Conservation (phyloP, 2,888 invertebrate species). For the Netelia inedita region DNA sequence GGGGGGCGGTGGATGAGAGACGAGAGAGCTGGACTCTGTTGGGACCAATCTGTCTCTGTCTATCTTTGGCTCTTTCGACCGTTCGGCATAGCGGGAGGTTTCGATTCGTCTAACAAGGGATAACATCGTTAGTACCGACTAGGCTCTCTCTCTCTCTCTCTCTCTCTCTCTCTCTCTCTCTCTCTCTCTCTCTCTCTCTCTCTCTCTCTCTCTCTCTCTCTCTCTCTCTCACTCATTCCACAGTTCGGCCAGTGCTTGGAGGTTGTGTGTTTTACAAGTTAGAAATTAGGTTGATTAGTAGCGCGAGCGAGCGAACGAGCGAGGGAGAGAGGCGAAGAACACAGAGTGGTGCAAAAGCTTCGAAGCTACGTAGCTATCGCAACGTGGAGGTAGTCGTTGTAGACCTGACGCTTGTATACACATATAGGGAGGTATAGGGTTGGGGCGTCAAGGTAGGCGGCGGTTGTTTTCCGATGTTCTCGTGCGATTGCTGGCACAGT, state of each 20-base stretch:
- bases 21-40: constrained; percentile 53
- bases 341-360: constrained; percentile 45
- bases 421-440: neutral
- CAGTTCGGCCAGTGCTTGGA: constrained; percentile 67
- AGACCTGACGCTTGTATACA: too few species aligned
- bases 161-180: constrained; percentile 40
- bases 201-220: constrained; percentile 40
- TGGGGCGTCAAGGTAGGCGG: constrained; percentile 3
- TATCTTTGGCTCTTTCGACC: constrained; percentile 56
- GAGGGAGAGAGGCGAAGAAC: constrained; percentile 70
- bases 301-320: constrained; percentile 70
- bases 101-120: constrained; percentile 84
- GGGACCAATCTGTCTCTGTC: constrained; percentile 50
- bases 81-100: constrained; percentile 77
- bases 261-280: constrained; percentile 85
- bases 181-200: constrained; percentile 53
- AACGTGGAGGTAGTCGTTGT: constrained; percentile 27
- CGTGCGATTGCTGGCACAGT: constrained; percentile 32
- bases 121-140: constrained; percentile 83
- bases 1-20: neutral
- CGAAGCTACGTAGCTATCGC: constrained; percentile 30
- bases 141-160: constrained; percentile 57
- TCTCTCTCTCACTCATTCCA: constrained; percentile 34
- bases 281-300: constrained; percentile 85
- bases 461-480: constrained; percentile 40